These are phyloP conservation scores for Myodes glareolus DNA, from an alignment of 2,113 vertebrate genomes.

Conservation along the genomic window DNA sequence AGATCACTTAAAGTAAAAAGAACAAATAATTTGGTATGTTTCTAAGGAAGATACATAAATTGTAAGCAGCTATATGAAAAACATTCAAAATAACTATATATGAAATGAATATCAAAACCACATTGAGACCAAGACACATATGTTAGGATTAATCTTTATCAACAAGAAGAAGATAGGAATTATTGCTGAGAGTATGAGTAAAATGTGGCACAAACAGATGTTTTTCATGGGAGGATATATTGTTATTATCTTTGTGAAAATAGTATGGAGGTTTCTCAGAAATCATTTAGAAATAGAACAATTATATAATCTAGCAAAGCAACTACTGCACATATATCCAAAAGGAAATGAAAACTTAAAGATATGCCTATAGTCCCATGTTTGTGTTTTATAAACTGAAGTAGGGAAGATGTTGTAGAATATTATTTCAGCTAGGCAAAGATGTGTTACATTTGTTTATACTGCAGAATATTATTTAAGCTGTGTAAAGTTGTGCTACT, in stretches of 20 bases:
- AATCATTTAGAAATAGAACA: neutral
- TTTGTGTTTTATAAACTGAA: neutral
- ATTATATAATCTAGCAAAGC: neutral
- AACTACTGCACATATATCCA: neutral
- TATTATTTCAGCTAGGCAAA: neutral
- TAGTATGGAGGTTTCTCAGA: neutral
- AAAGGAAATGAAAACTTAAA: neutral
- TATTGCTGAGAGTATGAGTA: neutral
- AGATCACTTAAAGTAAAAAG: neutral
- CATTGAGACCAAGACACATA: neutral
- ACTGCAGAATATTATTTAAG: too few species aligned
- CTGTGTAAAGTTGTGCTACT: neutral
- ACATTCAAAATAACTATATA: neutral
- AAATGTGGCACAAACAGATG: neutral
- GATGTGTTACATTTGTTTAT: too few species aligned
- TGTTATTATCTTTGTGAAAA: neutral
- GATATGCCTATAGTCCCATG: neutral
- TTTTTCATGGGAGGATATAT: neutral
- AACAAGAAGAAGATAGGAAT: neutral
- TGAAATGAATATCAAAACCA: neutral
- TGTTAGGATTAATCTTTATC: neutral
- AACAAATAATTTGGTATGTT: neutral
- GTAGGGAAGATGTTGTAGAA: neutral
- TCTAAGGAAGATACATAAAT: neutral
- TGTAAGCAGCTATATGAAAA: neutral